These are phyloP conservation scores for Sebastes jordani DNA, from an alignment of 2,797 vertebrate genomes.

Conservation along the genomic window DNA sequence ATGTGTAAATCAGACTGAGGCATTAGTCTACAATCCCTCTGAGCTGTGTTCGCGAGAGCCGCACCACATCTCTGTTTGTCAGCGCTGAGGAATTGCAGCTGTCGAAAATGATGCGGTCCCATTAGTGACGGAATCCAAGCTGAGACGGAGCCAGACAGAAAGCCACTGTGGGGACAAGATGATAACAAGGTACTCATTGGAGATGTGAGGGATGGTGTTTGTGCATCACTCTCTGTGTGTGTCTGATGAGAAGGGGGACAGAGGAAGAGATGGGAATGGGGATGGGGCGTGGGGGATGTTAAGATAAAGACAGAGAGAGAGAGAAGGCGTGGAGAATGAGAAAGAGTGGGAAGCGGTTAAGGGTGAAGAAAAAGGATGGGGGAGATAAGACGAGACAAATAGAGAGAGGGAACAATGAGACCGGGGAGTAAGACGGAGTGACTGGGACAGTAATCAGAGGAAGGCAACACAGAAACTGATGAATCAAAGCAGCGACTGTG, in stretches of 20 bases:
- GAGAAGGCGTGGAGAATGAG: conserved; percentile 12
- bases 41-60: conserved; percentile 52
- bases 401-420: conserved; percentile 52
- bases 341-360: conserved; percentile 19
- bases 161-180: conserved; percentile 68
- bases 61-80: conserved; percentile 66
- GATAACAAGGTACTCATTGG: conserved; percentile 81
- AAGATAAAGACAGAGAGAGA: conserved; percentile 50
- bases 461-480: conserved; percentile 40
- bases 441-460: conserved; percentile 56
- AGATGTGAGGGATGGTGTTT: conserved; percentile 74
- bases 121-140: conserved; percentile 73
- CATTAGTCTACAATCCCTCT: conserved; percentile 66
- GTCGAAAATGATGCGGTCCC: conserved; percentile 70
- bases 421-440: conserved; percentile 34
- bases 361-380: conserved; percentile 32
- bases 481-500: conserved; percentile 41
- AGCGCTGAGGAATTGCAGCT: conserved; percentile 70
- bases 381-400: conserved; percentile 65
- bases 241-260: conserved; percentile 58
- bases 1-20: conserved; percentile 67
- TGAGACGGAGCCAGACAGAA: conserved; percentile 67
- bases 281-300: not conserved
- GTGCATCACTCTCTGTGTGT: conserved; percentile 54
- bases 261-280: conserved; percentile 41